Percentiles rank a stretch among this genome's conserved stretches.
phyloP scores from a whole-genome alignment of 1,140 invertebrate genomes.

The Drosophila pseudoobscura region DNA sequence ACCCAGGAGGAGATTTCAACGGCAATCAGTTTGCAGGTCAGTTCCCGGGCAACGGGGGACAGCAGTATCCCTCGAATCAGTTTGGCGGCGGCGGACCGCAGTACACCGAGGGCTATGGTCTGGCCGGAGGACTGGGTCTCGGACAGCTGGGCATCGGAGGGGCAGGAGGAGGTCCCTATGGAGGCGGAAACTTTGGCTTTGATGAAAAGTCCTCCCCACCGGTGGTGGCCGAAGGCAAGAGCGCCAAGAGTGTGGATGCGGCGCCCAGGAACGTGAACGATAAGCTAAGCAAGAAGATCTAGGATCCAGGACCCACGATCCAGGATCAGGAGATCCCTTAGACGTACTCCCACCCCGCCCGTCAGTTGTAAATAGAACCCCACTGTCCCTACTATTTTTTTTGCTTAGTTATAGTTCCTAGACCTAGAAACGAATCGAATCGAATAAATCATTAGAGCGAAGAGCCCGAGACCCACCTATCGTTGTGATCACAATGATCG shows the following conservation, averaged over 20 bases:
- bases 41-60: slow-evolving; percentile 46
- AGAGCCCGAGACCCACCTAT: slow-evolving; percentile 87
- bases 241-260: slow-evolving; percentile 45
- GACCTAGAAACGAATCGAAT: slow-evolving; percentile 37
- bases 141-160: slow-evolving; percentile 56
- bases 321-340: neutral
- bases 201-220: slow-evolving; percentile 50
- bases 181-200: slow-evolving; percentile 44
- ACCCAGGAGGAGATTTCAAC: slow-evolving; percentile 49
- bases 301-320: neutral
- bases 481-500: slow-evolving; percentile 98
- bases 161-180: slow-evolving; percentile 36
- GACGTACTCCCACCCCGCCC: neutral
- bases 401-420: slow-evolving; percentile 4
- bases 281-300: slow-evolving; percentile 69
- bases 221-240: slow-evolving; percentile 61
- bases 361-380: slow-evolving; percentile 36
- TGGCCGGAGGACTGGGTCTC: slow-evolving; percentile 38
- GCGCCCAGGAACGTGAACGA: slow-evolving; percentile 53
- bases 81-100: slow-evolving; percentile 52
- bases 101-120: slow-evolving; percentile 74
- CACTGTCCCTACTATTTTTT: neutral
- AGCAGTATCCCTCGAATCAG: slow-evolving; percentile 45
- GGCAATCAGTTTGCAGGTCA: slow-evolving; percentile 60
- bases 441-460: slow-evolving; percentile 34